Evolutionary conservation across 2,888 invertebrate genomes (phyloP).

Genomic region (Ditylenchus weischeri): DNA sequence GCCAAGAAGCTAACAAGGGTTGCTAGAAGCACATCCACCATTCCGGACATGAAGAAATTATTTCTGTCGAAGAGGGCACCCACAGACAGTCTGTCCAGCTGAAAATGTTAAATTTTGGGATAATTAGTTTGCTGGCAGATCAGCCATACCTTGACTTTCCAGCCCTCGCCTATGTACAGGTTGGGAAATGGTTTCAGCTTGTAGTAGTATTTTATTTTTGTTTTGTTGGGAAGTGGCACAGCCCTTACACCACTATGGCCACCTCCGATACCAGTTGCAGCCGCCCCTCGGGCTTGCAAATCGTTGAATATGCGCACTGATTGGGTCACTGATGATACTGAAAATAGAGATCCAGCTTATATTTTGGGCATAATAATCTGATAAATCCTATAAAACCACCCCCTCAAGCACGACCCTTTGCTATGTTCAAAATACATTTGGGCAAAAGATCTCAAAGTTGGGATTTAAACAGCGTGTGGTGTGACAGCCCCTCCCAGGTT

Average conservation of each 20-base stretch:
- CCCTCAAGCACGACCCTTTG: too few relatives aligned
- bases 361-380: too few relatives aligned
- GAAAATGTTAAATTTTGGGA: conserved; percentile 43
- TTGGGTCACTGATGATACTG: conserved; percentile 18
- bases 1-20: conserved; percentile 75
- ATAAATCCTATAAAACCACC: too few relatives aligned
- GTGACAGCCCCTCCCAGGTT: too few relatives aligned
- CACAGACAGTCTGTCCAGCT: conserved; percentile 85
- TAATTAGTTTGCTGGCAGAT: too few relatives aligned
- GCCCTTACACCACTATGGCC: background rate
- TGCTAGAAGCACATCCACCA: conserved; percentile 78
- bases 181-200: conserved; percentile 48
- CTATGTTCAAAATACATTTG: too few relatives aligned
- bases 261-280: background rate
- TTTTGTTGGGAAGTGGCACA: background rate
- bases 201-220: conserved; percentile 53
- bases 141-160: conserved; percentile 43
- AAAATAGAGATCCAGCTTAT: background rate
- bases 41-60: conserved; percentile 75
- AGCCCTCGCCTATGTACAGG: conserved; percentile 33
- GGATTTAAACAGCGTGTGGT: too few relatives aligned
- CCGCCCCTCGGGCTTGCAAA: conserved; percentile 12
- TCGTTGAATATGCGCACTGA: conserved; percentile 27
- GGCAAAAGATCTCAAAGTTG: too few relatives aligned
- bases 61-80: conserved; percentile 87